A percentile compares a stretch with the other conserved stretches of the same genome.
Evolutionary conservation across 2,113 vertebrate species (phyloP).

Genomic region (Percopsis transmontana): DNA sequence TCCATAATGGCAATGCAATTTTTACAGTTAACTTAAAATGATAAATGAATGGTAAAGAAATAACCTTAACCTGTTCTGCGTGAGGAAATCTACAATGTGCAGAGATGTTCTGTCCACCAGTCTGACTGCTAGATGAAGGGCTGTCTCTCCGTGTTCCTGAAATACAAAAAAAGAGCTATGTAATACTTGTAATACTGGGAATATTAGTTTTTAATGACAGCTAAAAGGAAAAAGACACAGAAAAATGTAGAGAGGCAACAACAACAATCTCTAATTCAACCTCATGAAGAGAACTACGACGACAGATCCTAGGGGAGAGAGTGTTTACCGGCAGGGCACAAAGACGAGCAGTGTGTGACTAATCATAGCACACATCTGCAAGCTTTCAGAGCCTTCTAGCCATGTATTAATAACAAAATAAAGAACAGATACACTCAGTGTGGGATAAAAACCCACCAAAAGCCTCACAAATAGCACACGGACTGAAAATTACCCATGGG

Average conservation of each 20-base stretch:
- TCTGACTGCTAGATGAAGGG: constrained; percentile 93
- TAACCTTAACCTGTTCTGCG: constrained; percentile 89
- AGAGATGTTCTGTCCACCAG: constrained; percentile 96
- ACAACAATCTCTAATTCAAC: not conserved
- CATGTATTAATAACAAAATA: not conserved
- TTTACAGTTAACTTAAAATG: not conserved
- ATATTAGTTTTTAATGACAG: not conserved
- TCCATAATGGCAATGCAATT: no score
- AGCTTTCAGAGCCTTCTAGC: not conserved
- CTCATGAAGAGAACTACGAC: not conserved
- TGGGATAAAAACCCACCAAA: no score
- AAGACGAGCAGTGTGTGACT: not conserved
- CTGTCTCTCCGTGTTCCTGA: constrained; percentile 95
- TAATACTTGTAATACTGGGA: not conserved
- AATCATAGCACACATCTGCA: not conserved
- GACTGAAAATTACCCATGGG: no score
- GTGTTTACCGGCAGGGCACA: not conserved
- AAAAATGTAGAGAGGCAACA: not conserved
- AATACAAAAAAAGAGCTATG: constrained; percentile 7
- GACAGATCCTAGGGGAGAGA: not conserved
- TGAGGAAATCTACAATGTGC: constrained; percentile 96
- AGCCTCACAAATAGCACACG: no score
- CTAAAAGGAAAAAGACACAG: not conserved
- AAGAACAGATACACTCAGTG: no score
- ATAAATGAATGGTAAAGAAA: not conserved